Percentiles rank a stretch among this genome's conserved stretches.
These are phyloP conservation scores for Cephalotes varians DNA, from an alignment of 2,888 invertebrate species.

Conservation along the genomic window DNA sequence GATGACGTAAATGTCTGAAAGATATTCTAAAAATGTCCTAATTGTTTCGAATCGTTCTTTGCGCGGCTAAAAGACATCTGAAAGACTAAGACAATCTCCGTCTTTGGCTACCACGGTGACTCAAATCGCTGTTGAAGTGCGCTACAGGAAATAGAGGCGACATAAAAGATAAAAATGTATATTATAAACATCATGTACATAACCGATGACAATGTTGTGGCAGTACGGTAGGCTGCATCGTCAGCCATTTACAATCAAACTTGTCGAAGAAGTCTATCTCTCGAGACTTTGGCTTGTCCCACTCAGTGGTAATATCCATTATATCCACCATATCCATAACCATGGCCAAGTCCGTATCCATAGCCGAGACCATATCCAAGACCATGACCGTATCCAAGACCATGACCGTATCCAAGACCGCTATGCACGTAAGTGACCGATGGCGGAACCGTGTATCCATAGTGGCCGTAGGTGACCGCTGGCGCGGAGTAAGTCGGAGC, in stretches of 20 bases:
- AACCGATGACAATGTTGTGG: constrained; percentile 42
- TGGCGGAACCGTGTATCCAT: constrained; percentile 64
- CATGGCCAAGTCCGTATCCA: constrained; percentile 72
- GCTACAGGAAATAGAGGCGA: not conserved
- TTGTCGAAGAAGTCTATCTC: constrained; percentile 3
- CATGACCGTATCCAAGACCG: constrained; percentile 67
- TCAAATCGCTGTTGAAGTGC: not conserved
- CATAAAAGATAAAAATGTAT: constrained; percentile 37
- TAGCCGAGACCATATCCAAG: constrained; percentile 76
- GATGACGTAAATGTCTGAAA: not conserved
- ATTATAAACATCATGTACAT: constrained; percentile 45
- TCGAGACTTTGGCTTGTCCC: not conserved
- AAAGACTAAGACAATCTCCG: not conserved
- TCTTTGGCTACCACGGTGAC: not conserved
- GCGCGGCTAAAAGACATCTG: too few species aligned
- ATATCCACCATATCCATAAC: constrained; percentile 73
- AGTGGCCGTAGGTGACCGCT: constrained; percentile 68
- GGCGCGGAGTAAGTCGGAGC: constrained; percentile 73
- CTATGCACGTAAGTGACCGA: constrained; percentile 69
- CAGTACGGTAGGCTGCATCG: not conserved
- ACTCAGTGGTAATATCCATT: constrained; percentile 33
- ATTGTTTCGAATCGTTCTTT: not conserved
- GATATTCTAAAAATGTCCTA: not conserved
- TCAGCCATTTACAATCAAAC: constrained; percentile 2
- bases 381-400: constrained; percentile 64